These are phyloP conservation scores for Xiphorhynchus erythropygius DNA, from an alignment of 2,797 vertebrate genomes.

Conservation along the genomic window DNA sequence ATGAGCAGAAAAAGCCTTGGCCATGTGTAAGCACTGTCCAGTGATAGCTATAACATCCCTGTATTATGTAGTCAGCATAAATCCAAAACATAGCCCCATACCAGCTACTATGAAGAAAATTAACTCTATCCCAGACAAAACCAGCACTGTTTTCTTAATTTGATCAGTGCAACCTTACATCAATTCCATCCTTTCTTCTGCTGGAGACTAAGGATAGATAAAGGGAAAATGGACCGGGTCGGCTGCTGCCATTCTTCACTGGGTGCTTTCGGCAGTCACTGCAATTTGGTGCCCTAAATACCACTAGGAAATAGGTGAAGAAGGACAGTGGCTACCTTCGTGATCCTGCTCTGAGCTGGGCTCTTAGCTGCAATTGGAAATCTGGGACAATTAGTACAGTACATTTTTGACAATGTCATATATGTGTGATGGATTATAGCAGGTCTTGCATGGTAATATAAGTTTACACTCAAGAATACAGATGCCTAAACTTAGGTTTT, in stretches of 20 bases:
- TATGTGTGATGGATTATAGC: conserved; percentile 32
- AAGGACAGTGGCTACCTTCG: neutral
- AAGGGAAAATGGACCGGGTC: neutral
- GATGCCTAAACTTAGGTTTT: conserved; percentile 36
- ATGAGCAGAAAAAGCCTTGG: neutral
- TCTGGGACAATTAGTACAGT: conserved; percentile 33
- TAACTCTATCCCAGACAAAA: neutral
- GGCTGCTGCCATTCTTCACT: neutral
- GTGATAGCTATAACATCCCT: neutral
- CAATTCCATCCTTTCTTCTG: neutral
- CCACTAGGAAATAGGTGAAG: neutral
- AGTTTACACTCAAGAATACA: conserved; percentile 38
- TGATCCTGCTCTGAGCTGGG: neutral
- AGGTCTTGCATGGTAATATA: conserved; percentile 20
- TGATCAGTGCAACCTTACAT: neutral
- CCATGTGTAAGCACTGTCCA: neutral
- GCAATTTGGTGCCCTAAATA: neutral
- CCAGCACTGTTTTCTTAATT: neutral
- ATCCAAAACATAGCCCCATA: neutral
- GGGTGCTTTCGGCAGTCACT: neutral
- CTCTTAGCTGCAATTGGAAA: neutral
- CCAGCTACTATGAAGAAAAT: neutral
- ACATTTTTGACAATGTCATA: neutral
- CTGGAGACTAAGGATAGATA: neutral
- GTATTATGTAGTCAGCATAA: neutral